Evolutionary conservation across 2,113 vertebrate genomes (phyloP), one percentile per base, ranked within the genome.

Genomic region (Dicaeum eximium): DNA sequence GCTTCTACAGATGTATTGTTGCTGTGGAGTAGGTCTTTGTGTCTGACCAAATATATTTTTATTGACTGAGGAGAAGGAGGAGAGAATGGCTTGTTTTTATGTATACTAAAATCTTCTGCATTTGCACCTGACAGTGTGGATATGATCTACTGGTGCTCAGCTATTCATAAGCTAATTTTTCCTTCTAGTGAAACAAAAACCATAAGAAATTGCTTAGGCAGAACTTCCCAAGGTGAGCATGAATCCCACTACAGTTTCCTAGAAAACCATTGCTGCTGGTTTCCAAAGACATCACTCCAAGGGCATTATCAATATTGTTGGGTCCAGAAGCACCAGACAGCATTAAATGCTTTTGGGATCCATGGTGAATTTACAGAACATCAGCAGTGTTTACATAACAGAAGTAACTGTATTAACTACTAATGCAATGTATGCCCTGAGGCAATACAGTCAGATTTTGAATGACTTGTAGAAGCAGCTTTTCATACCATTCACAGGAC

Each of bases 321-420:
- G 42, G 14, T 57, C 42, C 64, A 50, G 67, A 69, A 83, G 18
- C 24, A 74, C 13, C 25, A 47, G 60, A 37, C 7, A 83, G 24
- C 12, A 71, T 47, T n/a, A 80, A 77, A 62, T 40, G 61, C 38
- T 37, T 47, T 73, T 74, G 27, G 69, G 37, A 88, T 47, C 64
- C 38, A 17, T 10, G 25, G 75, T 17, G 45, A 93, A 80, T 80
- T 92, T 80, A 66, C 73, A 95, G 64, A 79, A 62, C 14, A 57
- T 66, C 73, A 93, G 17, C 64, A 88, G 40, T 44, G 44, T 88
- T 94, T 92, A 73, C 47, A 23, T 91, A 92, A 86, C 67, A 93
- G 69, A 67, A 86, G 57, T 79, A 81, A 70, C 40, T 47, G 15
- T 62, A 71, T 86, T 91, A 93, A 30, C 50, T 81, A 28, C 53